Evolutionary conservation across 2,888 invertebrate species (phyloP).

Genomic region (Hypolimnas misippus): DNA sequence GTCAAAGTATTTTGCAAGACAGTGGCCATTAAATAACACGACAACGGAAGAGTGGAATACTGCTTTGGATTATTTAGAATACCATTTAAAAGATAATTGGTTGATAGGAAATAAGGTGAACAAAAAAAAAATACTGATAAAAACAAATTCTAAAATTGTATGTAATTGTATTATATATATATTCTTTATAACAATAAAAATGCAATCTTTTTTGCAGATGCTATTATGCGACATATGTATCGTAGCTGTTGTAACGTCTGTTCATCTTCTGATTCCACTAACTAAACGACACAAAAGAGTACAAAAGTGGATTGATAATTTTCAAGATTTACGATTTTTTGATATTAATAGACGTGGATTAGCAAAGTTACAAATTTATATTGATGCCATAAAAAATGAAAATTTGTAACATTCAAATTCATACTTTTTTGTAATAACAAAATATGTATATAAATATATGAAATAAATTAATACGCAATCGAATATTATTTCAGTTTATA

Average conservation of each 20-base stretch:
- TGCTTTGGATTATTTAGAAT: slow-evolving; percentile 63
- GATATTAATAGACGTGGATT: slow-evolving; percentile 61
- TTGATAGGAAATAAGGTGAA: slow-evolving; percentile 65
- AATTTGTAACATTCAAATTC: too few species aligned
- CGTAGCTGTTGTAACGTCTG: slow-evolving; percentile 72
- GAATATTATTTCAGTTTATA: too few species aligned
- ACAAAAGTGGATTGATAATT: slow-evolving; percentile 64
- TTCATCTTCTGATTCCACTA: slow-evolving; percentile 66
- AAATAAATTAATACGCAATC: too few species aligned
- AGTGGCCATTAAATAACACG: slow-evolving; percentile 48
- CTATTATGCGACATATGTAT: slow-evolving; percentile 69
- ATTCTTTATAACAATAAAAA: too few species aligned
- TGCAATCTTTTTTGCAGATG: slow-evolving; percentile 71
- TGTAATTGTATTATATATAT: too few species aligned
- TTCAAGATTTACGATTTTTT: slow-evolving; percentile 57
- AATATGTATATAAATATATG: too few species aligned
- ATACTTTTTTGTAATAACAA: too few species aligned
- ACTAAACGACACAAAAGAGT: slow-evolving; percentile 61
- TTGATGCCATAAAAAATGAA: slow-evolving; percentile 42
- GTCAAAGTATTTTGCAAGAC: slow-evolving; percentile 62
- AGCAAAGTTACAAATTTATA: slow-evolving; percentile 51
- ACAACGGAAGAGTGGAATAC: slow-evolving; percentile 56
- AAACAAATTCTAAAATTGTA: too few species aligned
- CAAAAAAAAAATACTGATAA: neutral
- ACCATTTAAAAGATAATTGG: slow-evolving; percentile 55